phyloP scores from a whole-genome alignment of 2,888 invertebrate species.

The Gibbula magus region DNA sequence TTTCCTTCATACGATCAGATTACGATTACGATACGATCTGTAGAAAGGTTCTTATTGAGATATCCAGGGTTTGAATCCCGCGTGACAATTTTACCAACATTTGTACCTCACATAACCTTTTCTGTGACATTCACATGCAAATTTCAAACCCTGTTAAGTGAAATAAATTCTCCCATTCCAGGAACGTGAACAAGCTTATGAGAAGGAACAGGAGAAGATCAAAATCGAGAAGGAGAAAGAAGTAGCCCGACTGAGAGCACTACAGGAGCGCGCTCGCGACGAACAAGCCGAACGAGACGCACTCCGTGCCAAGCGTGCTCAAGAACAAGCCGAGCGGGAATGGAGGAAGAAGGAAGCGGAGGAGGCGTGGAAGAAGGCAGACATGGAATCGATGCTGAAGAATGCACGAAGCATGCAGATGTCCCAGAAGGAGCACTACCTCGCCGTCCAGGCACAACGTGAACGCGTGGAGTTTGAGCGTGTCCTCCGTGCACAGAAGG shows the following conservation, averaged over 20 bases:
- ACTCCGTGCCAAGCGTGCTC: constrained; percentile 73
- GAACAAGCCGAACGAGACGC: constrained; percentile 75
- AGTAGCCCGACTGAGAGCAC: constrained; percentile 70
- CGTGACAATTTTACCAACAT: no score
- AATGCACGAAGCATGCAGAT: constrained; percentile 72
- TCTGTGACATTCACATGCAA: background rate
- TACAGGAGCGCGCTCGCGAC: constrained; percentile 74
- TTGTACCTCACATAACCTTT: no score
- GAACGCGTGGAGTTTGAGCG: constrained; percentile 75
- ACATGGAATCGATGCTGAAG: constrained; percentile 71
- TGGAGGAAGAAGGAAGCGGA: constrained; percentile 74
- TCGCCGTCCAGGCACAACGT: constrained; percentile 74
- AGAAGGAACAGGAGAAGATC: constrained; percentile 72
- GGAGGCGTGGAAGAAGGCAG: constrained; percentile 70
- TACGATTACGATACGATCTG: no score
- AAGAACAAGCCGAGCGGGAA: constrained; percentile 74
- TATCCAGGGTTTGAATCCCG: no score
- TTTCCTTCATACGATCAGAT: background rate
- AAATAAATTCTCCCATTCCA: constrained; percentile 39
- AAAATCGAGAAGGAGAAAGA: constrained; percentile 75
- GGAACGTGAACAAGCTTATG: constrained; percentile 73
- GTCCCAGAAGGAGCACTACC: constrained; percentile 74
- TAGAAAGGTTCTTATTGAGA: no score
- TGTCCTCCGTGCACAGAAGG: constrained; percentile 75
- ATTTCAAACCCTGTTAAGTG: no score